Base-by-base conservation (phyloP, 2,888 invertebrate species). In the Eumerus sabulonum region DNA sequence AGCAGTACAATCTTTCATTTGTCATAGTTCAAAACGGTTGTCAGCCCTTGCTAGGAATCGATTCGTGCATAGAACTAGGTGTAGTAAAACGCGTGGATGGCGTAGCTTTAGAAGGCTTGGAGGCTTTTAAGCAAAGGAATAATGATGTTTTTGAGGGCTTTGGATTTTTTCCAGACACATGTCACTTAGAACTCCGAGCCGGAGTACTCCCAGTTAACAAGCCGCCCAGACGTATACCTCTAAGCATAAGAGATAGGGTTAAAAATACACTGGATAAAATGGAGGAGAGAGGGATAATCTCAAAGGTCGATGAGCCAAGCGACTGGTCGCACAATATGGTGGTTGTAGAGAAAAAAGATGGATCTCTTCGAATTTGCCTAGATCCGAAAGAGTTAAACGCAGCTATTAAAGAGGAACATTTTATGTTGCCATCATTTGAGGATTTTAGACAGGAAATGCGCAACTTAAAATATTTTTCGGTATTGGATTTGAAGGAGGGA, bases 381-480 rank as follows among this genome's bases (percentile, higher is more conserved):
- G 45, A 45, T 14, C 45, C 45, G 2, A 45, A 45, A 45, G 45
- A 45, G 13, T 14, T 45, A n/a, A 45, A 45, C 16, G n/a, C 45
- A 45, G 45, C 45, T 45, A 9, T 45, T n/a, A 1, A 45, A 45
- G 45, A 14, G 45, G 45, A 14, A 14, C 45, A 45, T 45, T 45
- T n/a, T 45, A 45, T 45, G 45, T 14, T 14, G 16, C 45, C 45
- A 45, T 14, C 45, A 14, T 45, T 45, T 45, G 45, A 45, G 14
- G 45, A 45, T 45, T 45, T 45, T 45, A 45, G 45, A 45, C 45
- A 45, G 45, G 14, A 45, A 14, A 45, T 45, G 14, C n/a, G 45
- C 1, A n/a, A 40, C 3, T 40, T n/a, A 3, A 40, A 40, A 40
- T 40, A n/a, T 40, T 40, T 40, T 9, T n/a, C 40, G n/a, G 40